phyloP scores from a whole-genome alignment of 1,140 invertebrate species.

The Drosophila suzukii region DNA sequence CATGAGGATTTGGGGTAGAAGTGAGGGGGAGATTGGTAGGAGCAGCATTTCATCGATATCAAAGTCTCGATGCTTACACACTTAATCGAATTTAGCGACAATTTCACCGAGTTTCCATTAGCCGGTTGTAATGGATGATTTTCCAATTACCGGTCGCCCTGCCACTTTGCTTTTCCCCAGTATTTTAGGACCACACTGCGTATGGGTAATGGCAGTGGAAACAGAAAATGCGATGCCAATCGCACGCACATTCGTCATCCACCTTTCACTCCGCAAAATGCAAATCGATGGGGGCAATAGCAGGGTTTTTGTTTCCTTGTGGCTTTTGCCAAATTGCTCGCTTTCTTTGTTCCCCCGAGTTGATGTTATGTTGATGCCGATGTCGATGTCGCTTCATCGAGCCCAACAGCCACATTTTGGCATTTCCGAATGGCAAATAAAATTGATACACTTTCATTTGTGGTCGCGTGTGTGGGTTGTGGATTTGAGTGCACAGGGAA shows the following conservation, averaged over 20 bases:
- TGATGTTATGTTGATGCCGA: conserved; percentile 18
- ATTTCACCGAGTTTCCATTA: conserved; percentile 76
- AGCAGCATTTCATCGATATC: conserved; percentile 52
- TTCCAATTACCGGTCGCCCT: conserved; percentile 76
- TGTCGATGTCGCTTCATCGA: conserved; percentile 28
- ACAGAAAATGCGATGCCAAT: conserved; percentile 47
- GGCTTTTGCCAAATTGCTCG: conserved; percentile 72
- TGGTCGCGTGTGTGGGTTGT: conserved; percentile 27
- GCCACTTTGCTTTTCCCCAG: neutral
- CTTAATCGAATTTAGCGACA: conserved; percentile 78
- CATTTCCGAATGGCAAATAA: conserved; percentile 61
- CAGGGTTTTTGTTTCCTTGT: conserved; percentile 68
- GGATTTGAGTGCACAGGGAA: conserved; percentile 6
- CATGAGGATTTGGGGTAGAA: neutral
- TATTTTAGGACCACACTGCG: conserved; percentile 32
- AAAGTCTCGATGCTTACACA: conserved; percentile 63
- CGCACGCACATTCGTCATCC: conserved; percentile 74
- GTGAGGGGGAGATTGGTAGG: neutral
- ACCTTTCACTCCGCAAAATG: conserved; percentile 49
- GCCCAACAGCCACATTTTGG: conserved; percentile 61
- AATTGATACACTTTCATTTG: conserved; percentile 56
- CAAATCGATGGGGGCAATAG: conserved; percentile 64
- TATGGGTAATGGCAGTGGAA: conserved; percentile 54
- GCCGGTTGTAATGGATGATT: conserved; percentile 77
- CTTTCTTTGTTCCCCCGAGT: conserved; percentile 52